A percentile compares a stretch with the other conserved stretches of the same genome.
These are phyloP conservation scores for Euwallacea fornicatus DNA, from an alignment of 1,140 invertebrate species.

Conservation along the genomic window DNA sequence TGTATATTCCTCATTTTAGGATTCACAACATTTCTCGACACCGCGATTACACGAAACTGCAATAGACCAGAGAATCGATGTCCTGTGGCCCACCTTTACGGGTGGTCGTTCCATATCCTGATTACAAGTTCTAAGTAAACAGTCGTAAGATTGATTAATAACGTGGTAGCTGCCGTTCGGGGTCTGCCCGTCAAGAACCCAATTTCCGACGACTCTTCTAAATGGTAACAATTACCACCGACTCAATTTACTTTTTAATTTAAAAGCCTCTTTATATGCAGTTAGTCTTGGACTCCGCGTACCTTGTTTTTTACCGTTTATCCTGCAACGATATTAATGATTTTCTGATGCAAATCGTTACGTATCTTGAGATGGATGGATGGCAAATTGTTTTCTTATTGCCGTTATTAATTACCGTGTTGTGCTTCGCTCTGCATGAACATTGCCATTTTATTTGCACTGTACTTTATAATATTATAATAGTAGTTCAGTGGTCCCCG, in stretches of 20 bases:
- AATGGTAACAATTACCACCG: constrained; percentile 23
- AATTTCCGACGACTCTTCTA: constrained; percentile 21
- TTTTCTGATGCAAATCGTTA: constrained; percentile 24
- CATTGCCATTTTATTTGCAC: too few relatives aligned
- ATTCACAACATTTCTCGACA: too few relatives aligned
- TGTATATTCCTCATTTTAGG: too few relatives aligned
- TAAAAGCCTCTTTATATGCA: constrained; percentile 16
- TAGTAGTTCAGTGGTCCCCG: too few relatives aligned
- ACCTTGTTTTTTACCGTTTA: constrained; percentile 12
- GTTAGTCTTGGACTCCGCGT: not conserved
- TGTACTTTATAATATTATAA: too few relatives aligned
- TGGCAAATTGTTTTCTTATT: constrained; percentile 16
- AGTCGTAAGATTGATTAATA: constrained; percentile 21
- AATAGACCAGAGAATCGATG: not conserved
- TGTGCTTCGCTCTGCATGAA: too few relatives aligned
- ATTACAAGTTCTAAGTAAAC: constrained; percentile 19
- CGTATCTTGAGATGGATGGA: constrained; percentile 1
- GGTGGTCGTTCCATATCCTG: constrained; percentile 7
- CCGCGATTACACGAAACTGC: too few relatives aligned
- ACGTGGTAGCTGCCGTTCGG: constrained; percentile 19
- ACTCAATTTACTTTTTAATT: constrained; percentile 32
- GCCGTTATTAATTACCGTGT: constrained; percentile 11
- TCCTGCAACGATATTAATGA: constrained; percentile 23
- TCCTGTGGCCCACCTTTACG: not conserved
- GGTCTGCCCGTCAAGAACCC: constrained; percentile 14